Evolutionary conservation across 2,113 vertebrate species (phyloP).

Genomic region (Balaeniceps rex): DNA sequence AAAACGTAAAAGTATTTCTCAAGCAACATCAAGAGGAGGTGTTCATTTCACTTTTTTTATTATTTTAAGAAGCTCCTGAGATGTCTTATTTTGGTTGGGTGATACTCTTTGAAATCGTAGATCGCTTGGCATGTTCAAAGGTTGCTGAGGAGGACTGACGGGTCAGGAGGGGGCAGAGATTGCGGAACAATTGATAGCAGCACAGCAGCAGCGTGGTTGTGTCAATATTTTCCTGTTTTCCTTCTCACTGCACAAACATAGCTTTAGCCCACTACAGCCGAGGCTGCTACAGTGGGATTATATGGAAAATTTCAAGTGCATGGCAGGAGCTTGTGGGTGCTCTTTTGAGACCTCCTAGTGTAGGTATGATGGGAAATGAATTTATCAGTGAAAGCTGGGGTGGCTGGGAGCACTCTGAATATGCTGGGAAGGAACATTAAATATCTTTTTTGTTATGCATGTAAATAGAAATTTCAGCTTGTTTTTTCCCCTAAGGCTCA

Average conservation of each 20-base stretch:
- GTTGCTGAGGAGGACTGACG: constrained; percentile 24
- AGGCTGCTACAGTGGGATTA: not conserved
- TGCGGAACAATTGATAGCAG: not conserved
- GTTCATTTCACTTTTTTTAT: not conserved
- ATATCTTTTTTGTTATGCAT: not conserved
- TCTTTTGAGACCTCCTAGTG: not conserved
- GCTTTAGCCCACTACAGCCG: constrained; percentile 22
- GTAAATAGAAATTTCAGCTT: not conserved
- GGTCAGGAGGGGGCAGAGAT: not conserved
- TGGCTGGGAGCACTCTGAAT: not conserved
- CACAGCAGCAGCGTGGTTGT: not conserved
- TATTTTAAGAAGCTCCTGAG: not conserved
- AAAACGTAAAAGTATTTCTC: not conserved
- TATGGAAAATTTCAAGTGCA: constrained; percentile 5
- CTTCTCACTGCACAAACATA: constrained; percentile 58
- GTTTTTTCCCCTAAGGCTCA: not conserved
- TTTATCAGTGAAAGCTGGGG: not conserved
- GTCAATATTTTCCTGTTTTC: constrained; percentile 70
- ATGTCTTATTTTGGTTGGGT: not conserved
- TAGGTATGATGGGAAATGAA: not conserved
- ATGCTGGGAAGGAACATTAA: not conserved
- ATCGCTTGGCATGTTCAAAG: constrained; percentile 50
- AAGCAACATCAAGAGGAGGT: not conserved
- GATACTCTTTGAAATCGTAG: not conserved
- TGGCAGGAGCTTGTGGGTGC: not conserved